Evolutionary conservation across 2,797 vertebrate species (phyloP).

Genomic region (Sebastes alutus): DNA sequence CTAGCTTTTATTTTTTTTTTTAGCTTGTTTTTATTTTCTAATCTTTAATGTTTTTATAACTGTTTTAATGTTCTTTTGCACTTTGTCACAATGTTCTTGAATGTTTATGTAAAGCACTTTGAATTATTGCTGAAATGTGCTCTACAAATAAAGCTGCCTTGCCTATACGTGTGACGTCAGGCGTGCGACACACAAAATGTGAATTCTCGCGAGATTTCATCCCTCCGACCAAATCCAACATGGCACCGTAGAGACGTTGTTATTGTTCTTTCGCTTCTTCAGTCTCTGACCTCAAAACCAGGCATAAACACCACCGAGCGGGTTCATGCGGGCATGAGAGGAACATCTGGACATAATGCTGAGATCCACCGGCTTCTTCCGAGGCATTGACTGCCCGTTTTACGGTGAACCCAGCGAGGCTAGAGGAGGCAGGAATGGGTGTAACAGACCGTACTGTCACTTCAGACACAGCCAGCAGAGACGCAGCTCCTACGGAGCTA

Average conservation of each 20-base stretch:
- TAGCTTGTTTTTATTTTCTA: too few relatives aligned
- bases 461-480: conserved; percentile 90
- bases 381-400: conserved; percentile 95
- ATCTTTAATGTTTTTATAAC: too few relatives aligned
- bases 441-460: conserved; percentile 95
- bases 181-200: conserved; percentile 6
- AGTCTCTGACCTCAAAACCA: background rate
- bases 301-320: background rate
- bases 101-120: too few relatives aligned
- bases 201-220: conserved; percentile 58
- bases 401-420: conserved; percentile 71
- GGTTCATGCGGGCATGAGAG: conserved; percentile 74
- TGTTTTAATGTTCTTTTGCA: too few relatives aligned
- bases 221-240: conserved; percentile 66
- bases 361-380: conserved; percentile 94
- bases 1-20: too few relatives aligned
- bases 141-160: too few relatives aligned
- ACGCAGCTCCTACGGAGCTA: conserved; percentile 62
- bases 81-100: too few relatives aligned
- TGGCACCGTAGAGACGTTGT: conserved; percentile 80
- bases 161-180: conserved; percentile 44
- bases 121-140: too few relatives aligned
- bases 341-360: conserved; percentile 83
- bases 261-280: conserved; percentile 74
- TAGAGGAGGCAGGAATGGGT: conserved; percentile 75